Percentiles rank a stretch among this genome's conserved stretches.
Evolutionary conservation across 2,888 invertebrate species (phyloP).

Genomic region (Troides aeacus): DNA sequence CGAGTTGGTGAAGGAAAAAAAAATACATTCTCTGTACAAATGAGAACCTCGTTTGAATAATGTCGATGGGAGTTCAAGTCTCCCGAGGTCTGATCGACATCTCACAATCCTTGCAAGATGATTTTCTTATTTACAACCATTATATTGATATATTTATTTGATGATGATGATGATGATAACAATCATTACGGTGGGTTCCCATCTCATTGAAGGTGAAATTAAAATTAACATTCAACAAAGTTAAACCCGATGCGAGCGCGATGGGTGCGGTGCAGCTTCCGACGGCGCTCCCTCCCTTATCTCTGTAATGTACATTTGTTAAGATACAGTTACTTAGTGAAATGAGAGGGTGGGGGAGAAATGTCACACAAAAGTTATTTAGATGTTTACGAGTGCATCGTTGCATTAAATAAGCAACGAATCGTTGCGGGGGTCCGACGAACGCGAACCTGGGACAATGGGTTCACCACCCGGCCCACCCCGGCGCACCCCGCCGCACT

Average conservation of each 20-base stretch:
- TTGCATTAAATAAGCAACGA: slow-evolving; percentile 79
- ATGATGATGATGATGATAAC: no score
- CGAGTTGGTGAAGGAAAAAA: slow-evolving; percentile 29
- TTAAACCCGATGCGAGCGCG: no score
- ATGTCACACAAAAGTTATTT: slow-evolving; percentile 79
- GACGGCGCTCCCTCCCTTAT: slow-evolving; percentile 54
- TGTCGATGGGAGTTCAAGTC: no score
- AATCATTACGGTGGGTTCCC: no score
- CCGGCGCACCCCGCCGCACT: slow-evolving; percentile 54
- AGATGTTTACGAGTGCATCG: slow-evolving; percentile 80
- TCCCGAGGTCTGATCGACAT: no score
- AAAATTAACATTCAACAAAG: no score
- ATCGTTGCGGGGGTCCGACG: slow-evolving; percentile 65
- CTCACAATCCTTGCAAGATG: no score
- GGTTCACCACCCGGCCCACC: slow-evolving; percentile 70
- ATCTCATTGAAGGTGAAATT: no score
- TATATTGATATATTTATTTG: no score
- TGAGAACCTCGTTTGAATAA: no score
- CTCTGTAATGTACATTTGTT: slow-evolving; percentile 58
- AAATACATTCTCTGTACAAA: no score
- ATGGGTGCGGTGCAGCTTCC: slow-evolving; percentile 34
- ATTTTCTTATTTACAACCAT: no score
- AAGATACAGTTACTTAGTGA: slow-evolving; percentile 78
- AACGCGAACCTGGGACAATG: slow-evolving; percentile 68
- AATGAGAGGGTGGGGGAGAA: slow-evolving; percentile 76